Conservation (phyloP, 2,888 invertebrate genomes). For the Lasioglossum lativentre region DNA sequence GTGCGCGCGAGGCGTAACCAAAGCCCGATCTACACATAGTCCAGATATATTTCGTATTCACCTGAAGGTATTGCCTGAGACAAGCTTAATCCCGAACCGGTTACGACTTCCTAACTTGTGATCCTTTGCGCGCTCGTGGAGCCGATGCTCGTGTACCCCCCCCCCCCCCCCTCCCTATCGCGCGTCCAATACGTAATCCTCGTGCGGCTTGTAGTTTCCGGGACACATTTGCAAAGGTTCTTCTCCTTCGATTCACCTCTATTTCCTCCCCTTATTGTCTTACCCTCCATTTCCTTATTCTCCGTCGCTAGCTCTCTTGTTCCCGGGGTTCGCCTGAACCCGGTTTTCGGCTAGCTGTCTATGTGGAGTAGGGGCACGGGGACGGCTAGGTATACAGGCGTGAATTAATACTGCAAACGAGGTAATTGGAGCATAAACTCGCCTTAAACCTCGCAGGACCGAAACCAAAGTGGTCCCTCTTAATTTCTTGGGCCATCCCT, state of each 20-base stretch:
- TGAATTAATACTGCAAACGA: slow-evolving; percentile 77
- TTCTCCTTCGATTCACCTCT: slow-evolving; percentile 53
- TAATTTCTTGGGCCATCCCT: slow-evolving; percentile 76
- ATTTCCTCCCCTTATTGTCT: slow-evolving; percentile 8
- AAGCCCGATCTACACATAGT: slow-evolving; percentile 61
- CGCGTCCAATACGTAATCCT: slow-evolving; percentile 68
- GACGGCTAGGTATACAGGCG: slow-evolving; percentile 47
- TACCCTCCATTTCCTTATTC: slow-evolving; percentile 25
- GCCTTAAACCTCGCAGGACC: slow-evolving; percentile 75
- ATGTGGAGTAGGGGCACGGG: slow-evolving; percentile 8
- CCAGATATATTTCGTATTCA: slow-evolving; percentile 67
- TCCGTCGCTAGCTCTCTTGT: background rate
- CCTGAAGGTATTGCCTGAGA: slow-evolving; percentile 62
- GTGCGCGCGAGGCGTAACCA: slow-evolving; percentile 34
- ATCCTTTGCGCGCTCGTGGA: slow-evolving; percentile 55
- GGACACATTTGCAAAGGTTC: slow-evolving; percentile 64
- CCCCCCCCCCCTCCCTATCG: slow-evolving; percentile 35
- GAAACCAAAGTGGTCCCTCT: slow-evolving; percentile 68
- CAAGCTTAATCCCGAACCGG: slow-evolving; percentile 71
- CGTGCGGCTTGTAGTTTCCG: slow-evolving; percentile 64
- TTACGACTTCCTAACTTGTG: slow-evolving; percentile 72
- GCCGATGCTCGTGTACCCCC: slow-evolving; percentile 32
- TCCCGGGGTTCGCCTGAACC: background rate
- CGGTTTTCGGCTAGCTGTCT: slow-evolving; percentile 5
- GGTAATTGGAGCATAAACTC: slow-evolving; percentile 82